These are phyloP conservation scores for Drosophila obscura DNA, from an alignment of 1,140 invertebrate genomes.

Conservation along the genomic window DNA sequence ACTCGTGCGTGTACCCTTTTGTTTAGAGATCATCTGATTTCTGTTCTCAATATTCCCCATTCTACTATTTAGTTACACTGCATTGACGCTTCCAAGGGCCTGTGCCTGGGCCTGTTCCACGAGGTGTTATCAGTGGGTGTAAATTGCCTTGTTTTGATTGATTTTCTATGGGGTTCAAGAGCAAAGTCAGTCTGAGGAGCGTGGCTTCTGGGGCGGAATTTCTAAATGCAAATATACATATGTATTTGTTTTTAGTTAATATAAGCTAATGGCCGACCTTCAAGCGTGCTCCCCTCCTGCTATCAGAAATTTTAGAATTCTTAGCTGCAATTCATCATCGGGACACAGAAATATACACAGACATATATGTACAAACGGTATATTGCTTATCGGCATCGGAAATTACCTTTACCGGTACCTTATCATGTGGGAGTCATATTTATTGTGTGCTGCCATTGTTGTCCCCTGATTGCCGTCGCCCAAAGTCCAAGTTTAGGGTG, in stretches of 20 bases:
- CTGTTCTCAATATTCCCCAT: no score
- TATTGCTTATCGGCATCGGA: conserved; percentile 39
- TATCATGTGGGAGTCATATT: conserved; percentile 48
- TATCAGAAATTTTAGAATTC: conserved; percentile 41
- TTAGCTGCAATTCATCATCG: conserved; percentile 43
- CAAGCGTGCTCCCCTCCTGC: conserved; percentile 6
- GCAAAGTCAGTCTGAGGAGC: no score
- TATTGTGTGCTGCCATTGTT: conserved; percentile 4
- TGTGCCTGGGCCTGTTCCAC: no score
- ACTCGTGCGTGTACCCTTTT: neutral
- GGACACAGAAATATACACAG: neutral
- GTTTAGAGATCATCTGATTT: no score
- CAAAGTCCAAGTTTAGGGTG: conserved; percentile 55
- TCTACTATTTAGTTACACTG: no score
- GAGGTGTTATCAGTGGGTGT: no score
- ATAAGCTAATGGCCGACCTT: conserved; percentile 44
- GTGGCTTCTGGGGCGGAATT: neutral
- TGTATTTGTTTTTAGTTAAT: conserved; percentile 33
- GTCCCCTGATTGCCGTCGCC: conserved; percentile 23
- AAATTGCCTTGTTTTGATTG: no score
- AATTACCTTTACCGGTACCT: conserved; percentile 42
- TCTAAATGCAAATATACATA: conserved; percentile 17
- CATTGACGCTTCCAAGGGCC: no score
- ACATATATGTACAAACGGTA: conserved; percentile 10
- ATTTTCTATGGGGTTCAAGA: no score